phyloP scores from a whole-genome alignment of 1,140 invertebrate species.

The Conopomorpha cramerella region DNA sequence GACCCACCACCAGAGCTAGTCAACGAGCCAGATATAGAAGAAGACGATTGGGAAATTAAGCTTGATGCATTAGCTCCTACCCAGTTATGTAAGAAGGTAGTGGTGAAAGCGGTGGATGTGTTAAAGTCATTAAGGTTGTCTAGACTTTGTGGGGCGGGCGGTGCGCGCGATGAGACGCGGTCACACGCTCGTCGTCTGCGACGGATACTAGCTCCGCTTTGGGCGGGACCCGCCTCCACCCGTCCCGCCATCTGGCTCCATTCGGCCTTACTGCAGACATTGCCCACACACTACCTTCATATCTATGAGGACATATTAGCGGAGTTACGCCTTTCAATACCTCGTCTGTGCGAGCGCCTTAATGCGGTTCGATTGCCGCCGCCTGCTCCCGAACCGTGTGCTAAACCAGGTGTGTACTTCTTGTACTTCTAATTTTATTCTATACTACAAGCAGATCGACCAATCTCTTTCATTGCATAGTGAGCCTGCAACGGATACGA shows the following conservation, averaged over 20 bases:
- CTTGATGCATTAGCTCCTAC: background rate
- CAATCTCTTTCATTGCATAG: no score
- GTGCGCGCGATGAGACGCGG: background rate
- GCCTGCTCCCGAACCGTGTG: no score
- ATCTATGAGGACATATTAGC: background rate
- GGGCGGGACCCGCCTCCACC: background rate
- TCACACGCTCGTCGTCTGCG: background rate
- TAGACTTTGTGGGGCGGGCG: background rate
- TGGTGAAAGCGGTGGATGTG: background rate
- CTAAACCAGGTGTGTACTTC: no score
- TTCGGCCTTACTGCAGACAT: background rate
- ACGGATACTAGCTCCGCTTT: background rate
- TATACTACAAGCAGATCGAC: no score
- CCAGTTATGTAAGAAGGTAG: background rate
- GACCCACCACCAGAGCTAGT: background rate
- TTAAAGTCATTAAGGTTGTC: background rate
- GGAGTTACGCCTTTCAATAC: background rate
- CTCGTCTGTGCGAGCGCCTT: background rate
- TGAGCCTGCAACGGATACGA: no score
- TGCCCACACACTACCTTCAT: background rate
- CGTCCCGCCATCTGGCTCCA: background rate
- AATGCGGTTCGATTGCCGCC: background rate
- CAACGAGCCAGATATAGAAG: background rate
- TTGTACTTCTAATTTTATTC: no score
- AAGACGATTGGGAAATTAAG: background rate